Evolutionary conservation across 2,797 vertebrate genomes (phyloP).

Genomic region (Podarcis siculus): DNA sequence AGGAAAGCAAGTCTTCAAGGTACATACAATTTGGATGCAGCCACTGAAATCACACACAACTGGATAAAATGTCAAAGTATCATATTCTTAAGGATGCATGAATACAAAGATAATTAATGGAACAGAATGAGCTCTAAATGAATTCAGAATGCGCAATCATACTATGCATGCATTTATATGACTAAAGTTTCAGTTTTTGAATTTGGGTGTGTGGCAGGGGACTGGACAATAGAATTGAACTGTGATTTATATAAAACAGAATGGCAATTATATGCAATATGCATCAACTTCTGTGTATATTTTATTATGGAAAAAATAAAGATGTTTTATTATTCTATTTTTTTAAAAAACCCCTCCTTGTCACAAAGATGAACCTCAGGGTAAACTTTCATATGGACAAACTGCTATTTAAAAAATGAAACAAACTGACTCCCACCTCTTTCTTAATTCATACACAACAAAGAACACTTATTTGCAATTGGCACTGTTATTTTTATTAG

Average conservation of each 20-base stretch:
- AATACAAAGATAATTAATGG: not conserved
- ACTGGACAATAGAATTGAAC: not conserved
- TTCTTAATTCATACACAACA: conserved; percentile 37
- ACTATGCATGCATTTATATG: not conserved
- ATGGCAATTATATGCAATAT: not conserved
- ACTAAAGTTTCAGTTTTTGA: fast-evolving
- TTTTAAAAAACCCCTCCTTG: not conserved
- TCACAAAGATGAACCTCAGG: fast-evolving
- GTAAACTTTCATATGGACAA: not conserved
- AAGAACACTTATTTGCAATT: conserved; percentile 78
- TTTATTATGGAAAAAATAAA: not conserved
- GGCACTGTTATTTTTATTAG: conserved; percentile 96
- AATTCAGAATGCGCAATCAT: not conserved
- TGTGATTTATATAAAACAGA: conserved; percentile 2
- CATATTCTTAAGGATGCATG: not conserved
- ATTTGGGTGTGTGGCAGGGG: fast-evolving
- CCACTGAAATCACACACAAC: not conserved
- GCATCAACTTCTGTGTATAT: fast-evolving
- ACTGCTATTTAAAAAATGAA: not conserved
- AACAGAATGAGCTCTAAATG: not conserved
- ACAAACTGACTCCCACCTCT: not conserved
- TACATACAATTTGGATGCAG: not conserved
- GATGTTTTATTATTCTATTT: not conserved
- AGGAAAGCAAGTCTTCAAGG: fast-evolving
- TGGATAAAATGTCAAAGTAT: not conserved